A percentile compares a stretch with the other conserved stretches of the same genome.
phyloP scores from a whole-genome alignment of 2,888 invertebrate species.

The Germaria angustata region DNA sequence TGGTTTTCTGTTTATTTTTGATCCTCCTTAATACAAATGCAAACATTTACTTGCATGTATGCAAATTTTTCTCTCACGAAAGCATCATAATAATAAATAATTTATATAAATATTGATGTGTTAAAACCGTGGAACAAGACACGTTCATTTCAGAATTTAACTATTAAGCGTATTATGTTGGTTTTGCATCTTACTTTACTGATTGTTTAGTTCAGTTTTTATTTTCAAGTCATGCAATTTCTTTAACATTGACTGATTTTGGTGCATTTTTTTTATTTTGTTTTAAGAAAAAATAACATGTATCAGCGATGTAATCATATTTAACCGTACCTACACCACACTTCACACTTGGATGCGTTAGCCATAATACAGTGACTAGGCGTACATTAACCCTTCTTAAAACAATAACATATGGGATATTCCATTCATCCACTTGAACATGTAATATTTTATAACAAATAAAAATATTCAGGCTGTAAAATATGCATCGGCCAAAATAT shows the following conservation, averaged over 20 bases:
- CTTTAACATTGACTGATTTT: slow-evolving; percentile 36
- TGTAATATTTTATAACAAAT: no score
- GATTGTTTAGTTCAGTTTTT: neutral
- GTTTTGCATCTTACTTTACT: neutral
- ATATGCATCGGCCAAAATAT: no score
- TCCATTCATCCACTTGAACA: neutral
- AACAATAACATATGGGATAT: neutral
- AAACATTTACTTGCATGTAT: neutral
- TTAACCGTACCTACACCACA: neutral
- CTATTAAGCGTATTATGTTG: neutral
- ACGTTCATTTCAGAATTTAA: neutral
- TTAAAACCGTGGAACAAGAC: slow-evolving; percentile 29
- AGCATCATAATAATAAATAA: no score
- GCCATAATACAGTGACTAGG: neutral
- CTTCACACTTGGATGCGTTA: slow-evolving; percentile 39
- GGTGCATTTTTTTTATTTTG: neutral
- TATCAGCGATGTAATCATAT: slow-evolving; percentile 43
- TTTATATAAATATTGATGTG: neutral
- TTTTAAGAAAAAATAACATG: slow-evolving; percentile 19
- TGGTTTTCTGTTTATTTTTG: no score
- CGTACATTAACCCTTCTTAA: slow-evolving; percentile 29
- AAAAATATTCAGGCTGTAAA: no score
- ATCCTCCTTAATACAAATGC: neutral
- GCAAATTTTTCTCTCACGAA: neutral
- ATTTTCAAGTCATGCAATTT: slow-evolving; percentile 40